Conservation (phyloP, 37 sponge, comb jelly and placozoan genomes). For the Agelas oroides region DNA sequence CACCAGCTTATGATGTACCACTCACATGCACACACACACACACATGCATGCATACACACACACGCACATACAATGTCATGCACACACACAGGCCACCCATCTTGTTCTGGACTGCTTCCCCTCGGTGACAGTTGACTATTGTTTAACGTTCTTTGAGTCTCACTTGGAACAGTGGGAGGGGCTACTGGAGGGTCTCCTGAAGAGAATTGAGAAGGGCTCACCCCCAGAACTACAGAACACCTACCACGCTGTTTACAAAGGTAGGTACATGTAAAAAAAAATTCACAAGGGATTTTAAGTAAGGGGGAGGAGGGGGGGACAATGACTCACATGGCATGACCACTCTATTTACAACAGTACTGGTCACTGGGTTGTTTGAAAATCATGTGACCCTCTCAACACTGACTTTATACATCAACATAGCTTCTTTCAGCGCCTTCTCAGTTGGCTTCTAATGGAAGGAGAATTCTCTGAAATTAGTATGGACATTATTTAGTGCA, state of each 20-base stretch:
- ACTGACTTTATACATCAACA: too few species aligned
- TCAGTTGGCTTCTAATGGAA: too few species aligned
- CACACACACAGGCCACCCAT: conserved; percentile 14
- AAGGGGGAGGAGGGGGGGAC: not conserved
- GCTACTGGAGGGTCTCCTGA: conserved; percentile 33
- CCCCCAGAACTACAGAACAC: not conserved
- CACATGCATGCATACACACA: conserved; percentile 31
- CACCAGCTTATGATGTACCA: too few species aligned
- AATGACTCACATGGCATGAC: too few species aligned
- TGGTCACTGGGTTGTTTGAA: not conserved
- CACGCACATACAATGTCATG: not conserved
- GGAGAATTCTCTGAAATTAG: too few species aligned
- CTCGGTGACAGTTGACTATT: conserved; percentile 40
- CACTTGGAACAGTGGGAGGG: conserved; percentile 35
- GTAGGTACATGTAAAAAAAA: not conserved
- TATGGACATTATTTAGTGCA: too few species aligned
- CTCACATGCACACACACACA: conserved; percentile 6
- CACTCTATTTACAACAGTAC: not conserved
- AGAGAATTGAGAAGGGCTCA: not conserved
- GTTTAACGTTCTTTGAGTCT: conserved; percentile 22
- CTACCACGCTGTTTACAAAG: conserved; percentile 34
- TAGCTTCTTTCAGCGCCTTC: too few species aligned
- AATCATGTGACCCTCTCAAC: not conserved
- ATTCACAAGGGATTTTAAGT: not conserved
- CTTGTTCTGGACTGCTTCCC: not conserved